Percentiles rank a stretch among this genome's conserved stretches.
Conservation (phyloP, 2,113 vertebrate genomes). For the Urocitellus parryii region DNA sequence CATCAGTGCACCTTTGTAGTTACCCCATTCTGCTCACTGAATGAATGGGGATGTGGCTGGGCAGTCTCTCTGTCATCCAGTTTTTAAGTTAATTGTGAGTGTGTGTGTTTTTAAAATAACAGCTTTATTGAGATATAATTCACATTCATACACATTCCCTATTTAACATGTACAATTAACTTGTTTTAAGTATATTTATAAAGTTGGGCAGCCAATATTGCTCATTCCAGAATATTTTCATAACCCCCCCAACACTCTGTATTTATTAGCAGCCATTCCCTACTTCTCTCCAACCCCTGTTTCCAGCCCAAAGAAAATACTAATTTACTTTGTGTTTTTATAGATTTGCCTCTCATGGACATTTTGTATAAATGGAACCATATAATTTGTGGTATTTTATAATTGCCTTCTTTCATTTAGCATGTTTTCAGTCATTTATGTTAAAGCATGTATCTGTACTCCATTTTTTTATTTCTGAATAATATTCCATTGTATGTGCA, state of each 20-base stretch:
- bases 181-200: neutral
- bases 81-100: conserved; percentile 23
- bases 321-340: neutral
- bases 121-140: neutral
- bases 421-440: neutral
- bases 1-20: neutral
- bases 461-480: neutral
- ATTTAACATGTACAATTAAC: neutral
- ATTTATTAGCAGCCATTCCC: neutral
- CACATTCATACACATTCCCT: neutral
- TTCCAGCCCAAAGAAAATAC: neutral
- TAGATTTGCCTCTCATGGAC: neutral
- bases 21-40: neutral
- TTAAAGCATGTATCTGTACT: neutral
- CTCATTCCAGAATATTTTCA: conserved; percentile 19
- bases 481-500: neutral
- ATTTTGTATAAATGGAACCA: neutral
- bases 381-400: neutral
- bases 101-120: neutral
- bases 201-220: neutral
- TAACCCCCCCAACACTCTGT: neutral
- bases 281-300: neutral
- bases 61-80: neutral
- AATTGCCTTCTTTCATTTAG: neutral
- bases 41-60: neutral